These are phyloP conservation scores for Diplodus sargus DNA, from an alignment of 2,797 vertebrate species.

Conservation along the genomic window DNA sequence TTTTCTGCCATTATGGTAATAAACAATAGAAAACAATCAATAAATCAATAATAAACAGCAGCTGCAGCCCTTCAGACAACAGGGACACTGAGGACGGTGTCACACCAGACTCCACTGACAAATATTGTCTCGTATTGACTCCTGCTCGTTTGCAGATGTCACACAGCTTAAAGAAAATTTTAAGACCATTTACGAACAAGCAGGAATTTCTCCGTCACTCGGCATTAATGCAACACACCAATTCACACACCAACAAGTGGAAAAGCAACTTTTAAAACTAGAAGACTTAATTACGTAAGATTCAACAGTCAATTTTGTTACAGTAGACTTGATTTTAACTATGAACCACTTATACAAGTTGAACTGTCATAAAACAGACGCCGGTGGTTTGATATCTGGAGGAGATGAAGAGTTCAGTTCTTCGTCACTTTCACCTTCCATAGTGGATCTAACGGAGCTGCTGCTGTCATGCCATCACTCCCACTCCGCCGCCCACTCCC, in stretches of 20 bases:
- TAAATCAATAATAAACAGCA: too few species aligned
- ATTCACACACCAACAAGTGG: accelerated
- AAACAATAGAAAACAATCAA: too few species aligned
- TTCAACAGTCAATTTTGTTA: not conserved
- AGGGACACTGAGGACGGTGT: too few species aligned
- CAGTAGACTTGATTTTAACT: too few species aligned
- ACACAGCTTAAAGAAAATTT: not conserved
- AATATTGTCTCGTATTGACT: not conserved
- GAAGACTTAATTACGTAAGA: not conserved
- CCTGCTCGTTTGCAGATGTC: too few species aligned
- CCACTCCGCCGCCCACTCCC: slow-evolving; percentile 48
- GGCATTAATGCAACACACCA: not conserved
- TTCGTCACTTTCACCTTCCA: not conserved
- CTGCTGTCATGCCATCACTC: slow-evolving; percentile 52
- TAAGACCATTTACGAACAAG: not conserved
- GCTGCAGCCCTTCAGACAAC: too few species aligned
- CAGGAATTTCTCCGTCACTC: not conserved
- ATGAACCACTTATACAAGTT: slow-evolving; percentile 33
- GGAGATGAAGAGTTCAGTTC: not conserved
- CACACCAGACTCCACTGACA: not conserved
- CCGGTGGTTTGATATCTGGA: not conserved
- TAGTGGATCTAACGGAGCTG: not conserved
- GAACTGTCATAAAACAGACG: accelerated
- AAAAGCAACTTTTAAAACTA: slow-evolving; percentile 22
- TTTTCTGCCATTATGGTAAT: too few species aligned